These are phyloP conservation scores for Strix uralensis DNA, from an alignment of 2,113 vertebrate species.

Conservation along the genomic window DNA sequence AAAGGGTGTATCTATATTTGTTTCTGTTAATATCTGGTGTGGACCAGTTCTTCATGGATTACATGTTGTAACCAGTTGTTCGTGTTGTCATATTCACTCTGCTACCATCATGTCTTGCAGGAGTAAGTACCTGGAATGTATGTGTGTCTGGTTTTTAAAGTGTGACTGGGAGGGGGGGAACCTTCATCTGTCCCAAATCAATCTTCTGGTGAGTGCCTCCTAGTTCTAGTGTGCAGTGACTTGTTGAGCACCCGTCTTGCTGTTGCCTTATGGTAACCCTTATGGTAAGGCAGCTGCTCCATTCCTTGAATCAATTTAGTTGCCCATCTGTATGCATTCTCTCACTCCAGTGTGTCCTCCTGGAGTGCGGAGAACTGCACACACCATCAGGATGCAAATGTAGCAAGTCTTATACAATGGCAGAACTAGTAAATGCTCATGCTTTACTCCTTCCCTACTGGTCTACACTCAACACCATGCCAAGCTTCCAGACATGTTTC, in stretches of 20 bases:
- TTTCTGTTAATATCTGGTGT: neutral
- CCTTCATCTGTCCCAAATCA: neutral
- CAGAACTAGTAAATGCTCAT: neutral
- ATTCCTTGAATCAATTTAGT: neutral
- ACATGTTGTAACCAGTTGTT: too few relatives aligned
- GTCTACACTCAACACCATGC: neutral
- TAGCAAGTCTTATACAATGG: neutral
- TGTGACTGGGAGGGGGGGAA: neutral
- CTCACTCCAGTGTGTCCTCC: neutral
- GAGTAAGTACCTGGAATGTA: neutral
- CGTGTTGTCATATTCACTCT: neutral
- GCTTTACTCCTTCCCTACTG: neutral
- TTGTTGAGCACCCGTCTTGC: neutral
- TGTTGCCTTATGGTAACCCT: neutral
- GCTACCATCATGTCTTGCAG: neutral
- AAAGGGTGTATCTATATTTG: neutral
- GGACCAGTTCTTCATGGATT: neutral
- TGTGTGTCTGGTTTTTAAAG: neutral
- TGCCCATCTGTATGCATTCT: neutral
- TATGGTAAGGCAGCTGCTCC: neutral
- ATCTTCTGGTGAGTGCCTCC: neutral
- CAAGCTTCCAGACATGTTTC: neutral
- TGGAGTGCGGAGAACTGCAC: neutral
- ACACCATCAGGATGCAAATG: neutral
- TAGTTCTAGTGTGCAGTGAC: neutral